Percentiles rank a stretch among this genome's conserved stretches.
phyloP scores from a whole-genome alignment of 2,113 vertebrate genomes.

The Gopherus evgoodei region DNA sequence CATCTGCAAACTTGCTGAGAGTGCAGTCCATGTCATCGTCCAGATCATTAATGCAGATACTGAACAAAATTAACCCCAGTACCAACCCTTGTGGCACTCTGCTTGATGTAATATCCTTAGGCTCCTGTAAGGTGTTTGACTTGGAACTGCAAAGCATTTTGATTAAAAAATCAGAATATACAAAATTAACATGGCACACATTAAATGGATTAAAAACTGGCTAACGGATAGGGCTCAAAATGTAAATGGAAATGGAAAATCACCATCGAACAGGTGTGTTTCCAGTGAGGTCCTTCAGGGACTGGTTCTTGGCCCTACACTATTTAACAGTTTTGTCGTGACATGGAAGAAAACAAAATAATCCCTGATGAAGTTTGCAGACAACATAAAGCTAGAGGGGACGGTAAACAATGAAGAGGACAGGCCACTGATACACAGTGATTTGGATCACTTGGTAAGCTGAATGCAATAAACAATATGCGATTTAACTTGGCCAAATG shows the following conservation, averaged over 20 bases:
- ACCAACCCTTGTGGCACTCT: too few relatives aligned
- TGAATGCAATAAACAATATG: neutral
- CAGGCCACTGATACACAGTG: neutral
- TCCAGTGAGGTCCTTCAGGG: neutral
- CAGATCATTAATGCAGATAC: too few relatives aligned
- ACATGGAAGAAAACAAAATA: neutral
- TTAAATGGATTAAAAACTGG: neutral
- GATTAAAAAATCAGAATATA: neutral
- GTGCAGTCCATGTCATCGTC: too few relatives aligned
- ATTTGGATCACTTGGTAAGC: neutral
- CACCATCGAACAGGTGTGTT: neutral
- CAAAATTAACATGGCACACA: neutral
- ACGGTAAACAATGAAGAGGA: neutral
- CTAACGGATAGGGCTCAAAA: neutral
- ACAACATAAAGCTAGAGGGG: neutral
- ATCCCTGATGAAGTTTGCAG: neutral
- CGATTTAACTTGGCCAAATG: neutral
- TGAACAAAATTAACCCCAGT: too few relatives aligned
- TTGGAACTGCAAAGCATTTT: neutral
- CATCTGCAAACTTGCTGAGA: too few relatives aligned
- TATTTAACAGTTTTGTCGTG: neutral
- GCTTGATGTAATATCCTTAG: neutral
- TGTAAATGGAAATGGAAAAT: neutral
- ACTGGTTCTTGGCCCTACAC: neutral
- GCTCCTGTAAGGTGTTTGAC: neutral